Evolutionary conservation across 2,888 invertebrate genomes (phyloP).

Genomic region (Troides helena): DNA sequence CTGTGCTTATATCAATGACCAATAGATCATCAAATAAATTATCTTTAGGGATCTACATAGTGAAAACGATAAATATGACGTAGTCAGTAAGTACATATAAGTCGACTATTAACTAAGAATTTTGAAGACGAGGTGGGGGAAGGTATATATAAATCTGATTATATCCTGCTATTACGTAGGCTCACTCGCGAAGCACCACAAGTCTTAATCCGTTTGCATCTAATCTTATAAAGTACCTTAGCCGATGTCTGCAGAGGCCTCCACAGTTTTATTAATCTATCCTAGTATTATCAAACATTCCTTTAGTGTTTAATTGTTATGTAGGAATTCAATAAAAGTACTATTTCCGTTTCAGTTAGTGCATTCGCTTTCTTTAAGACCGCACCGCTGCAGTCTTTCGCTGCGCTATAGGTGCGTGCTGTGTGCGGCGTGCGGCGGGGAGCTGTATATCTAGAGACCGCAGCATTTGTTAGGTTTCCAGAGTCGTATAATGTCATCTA

Average conservation of each 20-base stretch:
- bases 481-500: conserved; percentile 68
- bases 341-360: neutral
- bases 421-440: conserved; percentile 30
- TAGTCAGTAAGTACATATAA: neutral
- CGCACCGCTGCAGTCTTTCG: conserved; percentile 14
- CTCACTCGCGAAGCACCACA: conserved; percentile 70
- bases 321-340: neutral
- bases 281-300: conserved; percentile 16
- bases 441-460: conserved; percentile 69
- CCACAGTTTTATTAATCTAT: conserved; percentile 28
- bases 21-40: no score
- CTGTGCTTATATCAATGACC: no score
- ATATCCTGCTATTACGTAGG: conserved; percentile 56
- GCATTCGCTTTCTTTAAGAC: conserved; percentile 21
- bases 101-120: conserved; percentile 27
- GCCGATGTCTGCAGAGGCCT: conserved; percentile 41
- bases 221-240: conserved; percentile 78
- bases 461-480: conserved; percentile 73
- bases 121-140: conserved; percentile 35
- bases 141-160: conserved; percentile 56
- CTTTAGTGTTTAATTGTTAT: conserved; percentile 5
- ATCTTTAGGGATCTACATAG: no score
- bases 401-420: neutral
- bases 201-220: conserved; percentile 76
- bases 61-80: no score